Evolutionary conservation across 2,113 vertebrate genomes (phyloP).

Genomic region (Festucalex cinctus): DNA sequence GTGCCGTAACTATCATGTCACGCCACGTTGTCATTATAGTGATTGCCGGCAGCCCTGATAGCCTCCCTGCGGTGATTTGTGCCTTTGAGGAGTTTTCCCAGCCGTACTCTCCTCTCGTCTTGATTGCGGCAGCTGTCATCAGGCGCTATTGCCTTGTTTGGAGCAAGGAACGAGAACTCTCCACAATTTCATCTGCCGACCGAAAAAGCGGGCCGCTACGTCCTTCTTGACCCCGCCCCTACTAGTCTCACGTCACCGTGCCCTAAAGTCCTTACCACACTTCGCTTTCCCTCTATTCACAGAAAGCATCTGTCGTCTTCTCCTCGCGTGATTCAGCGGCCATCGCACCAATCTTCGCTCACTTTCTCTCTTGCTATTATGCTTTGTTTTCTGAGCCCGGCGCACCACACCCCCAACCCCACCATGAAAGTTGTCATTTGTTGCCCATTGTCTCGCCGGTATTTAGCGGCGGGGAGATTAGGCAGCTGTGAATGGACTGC

Average conservation of each 20-base stretch:
- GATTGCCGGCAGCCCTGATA: slow-evolving; percentile 69
- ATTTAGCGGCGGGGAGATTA: slow-evolving; percentile 89
- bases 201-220: slow-evolving; percentile 30
- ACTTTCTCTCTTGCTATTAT: slow-evolving; percentile 26
- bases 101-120: slow-evolving; percentile 55
- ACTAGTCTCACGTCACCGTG: slow-evolving; percentile 1
- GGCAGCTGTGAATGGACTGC: slow-evolving; percentile 95
- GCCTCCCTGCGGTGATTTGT: slow-evolving; percentile 68
- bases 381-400: slow-evolving; percentile 48
- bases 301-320: slow-evolving; percentile 54
- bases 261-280: not conserved
- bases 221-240: slow-evolving; percentile 24
- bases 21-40: slow-evolving; percentile 71
- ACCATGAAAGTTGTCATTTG: slow-evolving; percentile 75
- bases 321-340: slow-evolving; percentile 49
- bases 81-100: slow-evolving; percentile 60
- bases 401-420: not conserved
- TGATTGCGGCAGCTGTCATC: slow-evolving; percentile 68
- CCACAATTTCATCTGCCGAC: slow-evolving; percentile 50
- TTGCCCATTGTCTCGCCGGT: slow-evolving; percentile 91
- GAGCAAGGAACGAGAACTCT: slow-evolving; percentile 41
- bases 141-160: slow-evolving; percentile 53
- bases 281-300: slow-evolving; percentile 23
- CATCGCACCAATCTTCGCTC: slow-evolving; percentile 42
- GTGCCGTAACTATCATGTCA: slow-evolving; percentile 73